A percentile compares a stretch with the other conserved stretches of the same genome.
These are phyloP conservation scores for Pyrochroa serraticornis DNA, from an alignment of 2,888 invertebrate species.

Conservation along the genomic window DNA sequence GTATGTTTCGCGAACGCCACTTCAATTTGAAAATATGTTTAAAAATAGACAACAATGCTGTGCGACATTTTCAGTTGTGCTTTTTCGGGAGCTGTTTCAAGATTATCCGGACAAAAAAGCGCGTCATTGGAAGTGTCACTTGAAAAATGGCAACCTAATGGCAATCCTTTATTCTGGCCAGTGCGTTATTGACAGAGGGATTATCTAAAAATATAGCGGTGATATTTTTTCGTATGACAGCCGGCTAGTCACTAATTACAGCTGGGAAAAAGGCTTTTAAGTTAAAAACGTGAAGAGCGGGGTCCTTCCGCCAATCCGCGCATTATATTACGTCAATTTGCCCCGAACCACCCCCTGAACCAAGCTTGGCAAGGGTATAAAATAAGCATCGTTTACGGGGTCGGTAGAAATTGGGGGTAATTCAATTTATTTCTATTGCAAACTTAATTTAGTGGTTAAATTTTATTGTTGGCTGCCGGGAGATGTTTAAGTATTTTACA, in stretches of 20 bases:
- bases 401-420: too few relatives aligned
- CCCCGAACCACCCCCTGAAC: too few relatives aligned
- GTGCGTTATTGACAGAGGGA: conserved; percentile 21
- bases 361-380: too few relatives aligned
- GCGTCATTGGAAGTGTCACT: conserved; percentile 18
- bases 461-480: too few relatives aligned
- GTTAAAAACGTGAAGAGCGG: background rate
- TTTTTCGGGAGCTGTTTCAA: too few relatives aligned
- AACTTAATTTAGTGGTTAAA: too few relatives aligned
- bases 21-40: background rate
- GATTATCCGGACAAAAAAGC: background rate
- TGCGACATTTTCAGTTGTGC: too few relatives aligned
- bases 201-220: conserved; percentile 26
- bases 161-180: conserved; percentile 12
- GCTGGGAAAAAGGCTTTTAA: conserved; percentile 16
- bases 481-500: too few relatives aligned
- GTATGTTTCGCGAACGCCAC: conserved; percentile 3
- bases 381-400: too few relatives aligned
- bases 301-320: too few relatives aligned
- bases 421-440: too few relatives aligned
- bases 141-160: conserved; percentile 25
- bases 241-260: conserved; percentile 15
- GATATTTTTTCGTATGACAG: conserved; percentile 8
- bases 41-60: conserved; percentile 19
- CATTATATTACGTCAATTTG: too few relatives aligned